These are phyloP conservation scores for Aricia agestis DNA, from an alignment of 1,140 invertebrate genomes.

Conservation along the genomic window DNA sequence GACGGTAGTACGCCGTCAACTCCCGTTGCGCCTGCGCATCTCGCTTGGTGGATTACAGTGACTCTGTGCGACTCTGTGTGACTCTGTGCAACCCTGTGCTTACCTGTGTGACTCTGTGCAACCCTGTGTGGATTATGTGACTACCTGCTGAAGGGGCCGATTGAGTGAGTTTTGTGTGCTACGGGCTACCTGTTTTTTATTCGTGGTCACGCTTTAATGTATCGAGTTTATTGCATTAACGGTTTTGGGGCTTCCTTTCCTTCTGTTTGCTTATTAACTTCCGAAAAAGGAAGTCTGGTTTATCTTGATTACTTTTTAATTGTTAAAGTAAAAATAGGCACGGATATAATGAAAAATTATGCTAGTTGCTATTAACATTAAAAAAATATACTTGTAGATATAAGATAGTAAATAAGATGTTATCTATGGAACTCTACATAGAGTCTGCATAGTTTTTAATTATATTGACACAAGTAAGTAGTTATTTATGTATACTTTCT, in stretches of 20 bases:
- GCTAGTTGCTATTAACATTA: no score
- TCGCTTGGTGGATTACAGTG: slow-evolving; percentile 11
- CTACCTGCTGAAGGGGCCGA: slow-evolving; percentile 8
- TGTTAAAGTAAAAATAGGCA: no score
- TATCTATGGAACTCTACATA: background rate
- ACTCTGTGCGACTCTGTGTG: background rate
- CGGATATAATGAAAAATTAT: no score
- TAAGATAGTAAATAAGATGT: background rate
- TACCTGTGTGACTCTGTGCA: slow-evolving; percentile 18
- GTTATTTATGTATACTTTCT: background rate
- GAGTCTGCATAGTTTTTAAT: background rate
- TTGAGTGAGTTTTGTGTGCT: slow-evolving; percentile 12
- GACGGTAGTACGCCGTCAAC: slow-evolving; percentile 1
- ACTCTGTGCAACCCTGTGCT: background rate
- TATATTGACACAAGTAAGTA: background rate
- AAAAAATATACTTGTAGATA: no score
- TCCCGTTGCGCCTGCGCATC: slow-evolving; percentile 6
- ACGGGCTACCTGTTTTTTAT: slow-evolving; percentile 22
- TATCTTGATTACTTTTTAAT: no score
- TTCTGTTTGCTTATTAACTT: background rate
- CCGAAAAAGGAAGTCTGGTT: no score
- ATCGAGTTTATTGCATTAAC: background rate
- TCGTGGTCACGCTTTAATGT: slow-evolving; percentile 2
- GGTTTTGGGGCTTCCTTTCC: background rate
- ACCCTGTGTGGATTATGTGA: slow-evolving; percentile 8